Evolutionary conservation across 1,140 invertebrate species (phyloP).

Genomic region (Paraescarpia echinospica): DNA sequence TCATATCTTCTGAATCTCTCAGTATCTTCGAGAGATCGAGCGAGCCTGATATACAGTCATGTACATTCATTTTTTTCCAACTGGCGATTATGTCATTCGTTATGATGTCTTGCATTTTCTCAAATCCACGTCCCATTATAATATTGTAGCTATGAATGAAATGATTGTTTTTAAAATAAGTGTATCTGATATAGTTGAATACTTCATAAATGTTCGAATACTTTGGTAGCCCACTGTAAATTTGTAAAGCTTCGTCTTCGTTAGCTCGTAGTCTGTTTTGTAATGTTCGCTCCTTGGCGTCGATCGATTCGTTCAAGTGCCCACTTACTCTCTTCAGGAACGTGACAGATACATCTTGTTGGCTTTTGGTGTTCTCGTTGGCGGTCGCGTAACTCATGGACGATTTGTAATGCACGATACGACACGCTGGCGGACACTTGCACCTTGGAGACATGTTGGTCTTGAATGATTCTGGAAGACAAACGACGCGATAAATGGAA

Average conservation of each 20-base stretch:
- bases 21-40: not conserved
- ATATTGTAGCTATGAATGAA: not conserved
- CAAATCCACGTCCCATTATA: not conserved
- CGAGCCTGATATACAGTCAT: not conserved
- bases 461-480: not conserved
- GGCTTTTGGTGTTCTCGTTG: not conserved
- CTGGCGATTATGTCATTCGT: not conserved
- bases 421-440: not conserved
- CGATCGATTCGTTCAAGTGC: not conserved
- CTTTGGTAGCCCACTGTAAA: not conserved
- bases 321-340: not conserved
- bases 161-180: not conserved
- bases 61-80: not conserved
- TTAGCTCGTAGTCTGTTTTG: not conserved
- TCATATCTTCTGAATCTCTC: not conserved
- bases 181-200: not conserved
- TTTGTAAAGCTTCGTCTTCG: not conserved
- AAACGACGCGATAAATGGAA: too few species aligned
- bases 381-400: not conserved
- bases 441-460: not conserved
- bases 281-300: not conserved
- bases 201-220: not conserved
- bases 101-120: not conserved
- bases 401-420: not conserved
- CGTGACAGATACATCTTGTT: not conserved